These are phyloP conservation scores for Stenoptilia bipunctidactyla DNA, from an alignment of 2,888 invertebrate genomes.

Conservation along the genomic window DNA sequence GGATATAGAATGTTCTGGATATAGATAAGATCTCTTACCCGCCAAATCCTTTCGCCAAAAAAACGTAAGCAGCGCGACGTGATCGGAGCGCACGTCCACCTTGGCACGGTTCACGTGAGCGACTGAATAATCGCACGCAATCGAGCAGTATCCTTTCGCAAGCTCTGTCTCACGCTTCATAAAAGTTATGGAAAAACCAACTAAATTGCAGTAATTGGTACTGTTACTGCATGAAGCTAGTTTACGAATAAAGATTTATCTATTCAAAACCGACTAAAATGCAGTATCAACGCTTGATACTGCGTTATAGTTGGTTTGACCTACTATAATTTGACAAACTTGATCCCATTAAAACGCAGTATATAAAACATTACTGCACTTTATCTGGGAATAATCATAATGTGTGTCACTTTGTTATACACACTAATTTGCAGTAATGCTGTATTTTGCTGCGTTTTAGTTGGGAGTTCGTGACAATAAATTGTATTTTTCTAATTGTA, in stretches of 20 bases:
- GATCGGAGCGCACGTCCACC: too few species aligned
- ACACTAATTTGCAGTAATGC: constrained; percentile 4
- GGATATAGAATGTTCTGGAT: too few species aligned
- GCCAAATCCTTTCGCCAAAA: too few species aligned
- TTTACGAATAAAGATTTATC: constrained; percentile 1
- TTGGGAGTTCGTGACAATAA: too few species aligned
- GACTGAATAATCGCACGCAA: not conserved
- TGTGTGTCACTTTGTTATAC: constrained; percentile 6
- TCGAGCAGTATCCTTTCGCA: too few species aligned
- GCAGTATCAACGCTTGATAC: not conserved
- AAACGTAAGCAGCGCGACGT: too few species aligned
- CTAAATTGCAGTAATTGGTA: constrained; percentile 3
- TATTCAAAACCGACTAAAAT: too few species aligned
- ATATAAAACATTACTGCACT: constrained; percentile 5
- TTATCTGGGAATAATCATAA: constrained; percentile 6
- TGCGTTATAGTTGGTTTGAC: constrained; percentile 4
- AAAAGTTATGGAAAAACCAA: constrained; percentile 5
- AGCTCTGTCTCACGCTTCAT: constrained; percentile 3
- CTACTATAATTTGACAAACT: constrained; percentile 5
- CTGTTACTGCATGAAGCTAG: constrained; percentile 5
- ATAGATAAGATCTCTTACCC: too few species aligned
- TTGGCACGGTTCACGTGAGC: too few species aligned
- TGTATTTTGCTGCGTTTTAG: constrained; percentile 6
- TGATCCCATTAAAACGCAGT: constrained; percentile 6
- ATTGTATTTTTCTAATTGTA: too few species aligned